Evolutionary conservation across 2,797 vertebrate species (phyloP).

Genomic region (Chelmon rostratus): DNA sequence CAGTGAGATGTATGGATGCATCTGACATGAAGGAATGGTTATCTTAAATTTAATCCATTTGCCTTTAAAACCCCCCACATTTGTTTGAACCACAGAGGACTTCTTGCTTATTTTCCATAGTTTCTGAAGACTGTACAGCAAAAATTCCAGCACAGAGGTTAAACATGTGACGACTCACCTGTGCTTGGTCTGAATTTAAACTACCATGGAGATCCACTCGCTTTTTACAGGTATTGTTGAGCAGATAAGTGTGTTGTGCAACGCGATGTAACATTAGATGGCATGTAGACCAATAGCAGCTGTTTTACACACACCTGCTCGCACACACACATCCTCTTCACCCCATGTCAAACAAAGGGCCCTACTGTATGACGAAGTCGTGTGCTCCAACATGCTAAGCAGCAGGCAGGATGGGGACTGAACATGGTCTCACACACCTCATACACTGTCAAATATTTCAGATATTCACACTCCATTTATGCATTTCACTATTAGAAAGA

Average conservation of each 20-base stretch:
- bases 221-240: conserved; percentile 28
- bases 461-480: conserved; percentile 1
- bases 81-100: too few relatives aligned
- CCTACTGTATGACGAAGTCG: conserved; percentile 38
- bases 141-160: neutral
- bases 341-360: conserved; percentile 51
- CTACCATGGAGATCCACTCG: neutral
- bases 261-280: conserved; percentile 58
- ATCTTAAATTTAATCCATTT: too few relatives aligned
- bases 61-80: too few relatives aligned
- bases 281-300: conserved; percentile 56
- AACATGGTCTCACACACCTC: neutral
- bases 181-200: neutral
- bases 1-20: too few relatives aligned
- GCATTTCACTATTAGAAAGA: neutral
- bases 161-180: neutral
- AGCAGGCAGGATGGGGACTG: neutral
- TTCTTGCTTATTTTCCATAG: neutral
- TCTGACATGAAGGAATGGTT: too few relatives aligned
- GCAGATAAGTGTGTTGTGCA: conserved; percentile 52
- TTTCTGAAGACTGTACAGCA: too few relatives aligned
- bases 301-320: conserved; percentile 22
- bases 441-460: neutral
- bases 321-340: conserved; percentile 18
- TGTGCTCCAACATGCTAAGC: conserved; percentile 32